Base-by-base conservation (phyloP, 2,888 invertebrate species). In the Limenitis camilla region DNA sequence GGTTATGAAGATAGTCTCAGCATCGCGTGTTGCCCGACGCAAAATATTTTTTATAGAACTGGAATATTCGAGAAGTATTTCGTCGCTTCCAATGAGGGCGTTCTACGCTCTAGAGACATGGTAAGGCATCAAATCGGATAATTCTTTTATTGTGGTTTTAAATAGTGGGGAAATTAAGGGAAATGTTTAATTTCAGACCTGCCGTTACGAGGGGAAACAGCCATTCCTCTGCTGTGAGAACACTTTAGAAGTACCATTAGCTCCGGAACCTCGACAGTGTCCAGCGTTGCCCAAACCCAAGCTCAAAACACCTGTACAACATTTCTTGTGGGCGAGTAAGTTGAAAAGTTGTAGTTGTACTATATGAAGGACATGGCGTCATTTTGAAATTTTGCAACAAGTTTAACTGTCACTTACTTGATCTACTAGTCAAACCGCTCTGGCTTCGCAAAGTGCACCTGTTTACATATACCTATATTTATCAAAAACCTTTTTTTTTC, bases 141-240 rank as follows among this genome's bases (percentile, higher is more conserved):
- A n/a, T n/a, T n/a, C n/a, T n/a, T n/a, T n/a, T n/a, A n/a, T n/a
- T n/a, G n/a, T n/a, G n/a, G n/a, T n/a, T n/a, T n/a, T n/a, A n/a
- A n/a, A 35, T 1, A 19, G 9, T 30, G 0, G 5, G 2, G n/a
- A n/a, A 27, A 30, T 11, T 35, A 28, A 10, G 9, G n/a, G 28
- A 11, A 8, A 10, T 28, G 11, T 8, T 7, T 38, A 6, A 5
- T 39, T 39, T 4, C 30, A 55, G 55, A 55, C 50, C 2, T 55
- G 55, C 9, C 46, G 47, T 7, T 52, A 52, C 46, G 49, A 49
- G n/a, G 56, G 56, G 9, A 45, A 39, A 8, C 35, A 42, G 40
- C 56, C 52, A 8, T 41, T 53, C 28, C 38, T 49, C 7, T 56
- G 56, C 29, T 56, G 56, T 8, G 40, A 43, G 9, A 55, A 47